Percentiles rank a stretch among this genome's conserved stretches.
These are phyloP conservation scores for Ectemnius lituratus DNA, from an alignment of 2,888 invertebrate genomes.

Conservation along the genomic window DNA sequence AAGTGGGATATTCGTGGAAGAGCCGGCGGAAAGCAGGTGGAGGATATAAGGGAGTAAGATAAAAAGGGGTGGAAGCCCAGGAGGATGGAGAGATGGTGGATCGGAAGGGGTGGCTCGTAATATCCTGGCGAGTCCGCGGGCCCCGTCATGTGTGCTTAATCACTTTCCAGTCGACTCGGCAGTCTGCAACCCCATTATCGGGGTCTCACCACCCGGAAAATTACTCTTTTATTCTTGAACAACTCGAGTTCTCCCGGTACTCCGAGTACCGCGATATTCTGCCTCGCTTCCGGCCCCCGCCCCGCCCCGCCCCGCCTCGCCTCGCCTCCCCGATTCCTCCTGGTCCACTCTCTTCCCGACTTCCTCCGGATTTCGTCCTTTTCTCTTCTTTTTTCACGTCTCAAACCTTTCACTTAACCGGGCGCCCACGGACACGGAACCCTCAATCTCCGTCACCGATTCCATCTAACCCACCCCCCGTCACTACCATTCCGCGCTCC, in stretches of 20 bases:
- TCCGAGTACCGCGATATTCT: slow-evolving; percentile 61
- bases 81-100: slow-evolving; percentile 44
- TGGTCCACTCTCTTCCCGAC: slow-evolving; percentile 37
- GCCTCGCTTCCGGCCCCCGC: slow-evolving; percentile 27
- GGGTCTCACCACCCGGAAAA: slow-evolving; percentile 77
- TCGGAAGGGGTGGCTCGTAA: slow-evolving; percentile 67
- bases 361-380: slow-evolving; percentile 37
- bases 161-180: slow-evolving; percentile 78
- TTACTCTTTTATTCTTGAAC: slow-evolving; percentile 77
- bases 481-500: slow-evolving; percentile 54
- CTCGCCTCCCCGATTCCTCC: neutral
- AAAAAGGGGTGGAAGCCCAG: slow-evolving; percentile 32
- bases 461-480: slow-evolving; percentile 49
- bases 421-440: neutral
- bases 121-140: slow-evolving; percentile 75
- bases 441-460: slow-evolving; percentile 21
- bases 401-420: slow-evolving; percentile 30
- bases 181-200: slow-evolving; percentile 77
- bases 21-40: slow-evolving; percentile 32
- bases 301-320: too few relatives aligned
- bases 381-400: slow-evolving; percentile 30
- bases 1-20: slow-evolving; percentile 33
- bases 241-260: slow-evolving; percentile 66
- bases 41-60: slow-evolving; percentile 41
- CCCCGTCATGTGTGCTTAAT: slow-evolving; percentile 77